Evolutionary conservation across 2,113 vertebrate species (phyloP), one percentile per base, ranked within the genome.

Genomic region (Quiscalus mexicanus): DNA sequence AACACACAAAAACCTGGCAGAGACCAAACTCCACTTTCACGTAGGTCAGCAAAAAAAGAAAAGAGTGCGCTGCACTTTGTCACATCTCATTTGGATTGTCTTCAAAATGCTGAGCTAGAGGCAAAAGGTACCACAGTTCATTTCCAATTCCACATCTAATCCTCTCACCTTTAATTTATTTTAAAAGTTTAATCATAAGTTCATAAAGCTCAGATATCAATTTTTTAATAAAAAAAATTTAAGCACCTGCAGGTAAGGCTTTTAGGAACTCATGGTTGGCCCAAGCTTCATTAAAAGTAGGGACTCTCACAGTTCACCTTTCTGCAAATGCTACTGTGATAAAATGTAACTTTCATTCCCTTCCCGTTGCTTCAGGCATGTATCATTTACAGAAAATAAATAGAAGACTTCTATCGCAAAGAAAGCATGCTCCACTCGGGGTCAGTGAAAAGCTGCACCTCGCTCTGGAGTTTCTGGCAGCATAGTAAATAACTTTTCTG

Each of bases 121-220:
- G 95, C 94, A 95, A 95, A 95, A 95, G 84, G 95, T 79, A 95
- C 73, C 65, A 94, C 2, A 50, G 94, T 91, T 97, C 95, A 89
- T 95, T 97, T 97, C 86, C 89, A 93, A 93, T 91, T 95, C 81
- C 80, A 88, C 5, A 6, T 82, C 89, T 89, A 96, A 96, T 96
- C 84, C 84, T 87, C 91, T 95, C 84, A 75, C 65, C 91, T 90
- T 92, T 96, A 95, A 97, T 97, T 97, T 93, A 95, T 95, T 97
- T 91, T 95, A 96, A 95, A 97, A 95, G 94, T 96, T 96, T 95
- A 97, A 96, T 96, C 96, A 89, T 88, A 94, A 92, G 77, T 95
- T 95, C 94, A 95, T 96, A 95, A 95, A 87, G 81, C 87, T 75
- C 74, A 37, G 73, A 93, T 92, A 97, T 91, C 79, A 92, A 89